These are phyloP conservation scores for Archocentrus centrarchus DNA, from an alignment of 2,113 vertebrate species.

Conservation along the genomic window DNA sequence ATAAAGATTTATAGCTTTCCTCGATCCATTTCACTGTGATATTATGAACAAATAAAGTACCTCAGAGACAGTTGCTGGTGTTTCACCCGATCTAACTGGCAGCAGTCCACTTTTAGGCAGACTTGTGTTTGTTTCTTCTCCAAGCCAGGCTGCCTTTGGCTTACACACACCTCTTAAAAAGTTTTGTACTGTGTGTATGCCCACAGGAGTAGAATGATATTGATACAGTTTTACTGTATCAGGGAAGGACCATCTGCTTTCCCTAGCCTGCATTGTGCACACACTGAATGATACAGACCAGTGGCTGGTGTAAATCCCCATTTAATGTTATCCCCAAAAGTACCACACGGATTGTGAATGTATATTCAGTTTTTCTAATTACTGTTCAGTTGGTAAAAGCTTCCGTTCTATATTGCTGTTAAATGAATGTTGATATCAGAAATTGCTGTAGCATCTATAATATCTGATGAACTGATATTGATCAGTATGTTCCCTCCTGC, in stretches of 20 bases:
- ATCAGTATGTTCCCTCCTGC: conserved; percentile 19
- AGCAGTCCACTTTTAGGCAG: conserved; percentile 9
- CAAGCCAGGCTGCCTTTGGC: conserved; percentile 15
- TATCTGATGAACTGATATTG: conserved; percentile 26
- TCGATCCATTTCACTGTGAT: conserved; percentile 23
- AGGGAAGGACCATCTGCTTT: not conserved
- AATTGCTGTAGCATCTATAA: conserved; percentile 23
- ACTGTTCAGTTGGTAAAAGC: conserved; percentile 10
- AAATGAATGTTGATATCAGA: conserved; percentile 26
- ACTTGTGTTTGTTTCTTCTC: conserved; percentile 5
- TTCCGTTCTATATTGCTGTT: conserved; percentile 12
- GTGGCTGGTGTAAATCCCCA: not conserved
- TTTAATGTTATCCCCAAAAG: not conserved
- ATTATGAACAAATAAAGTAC: conserved; percentile 24
- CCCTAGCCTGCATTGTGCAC: not conserved
- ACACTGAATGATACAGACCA: not conserved
- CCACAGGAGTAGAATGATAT: not conserved
- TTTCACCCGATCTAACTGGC: conserved; percentile 35
- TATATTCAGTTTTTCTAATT: conserved; percentile 18
- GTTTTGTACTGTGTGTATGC: not conserved
- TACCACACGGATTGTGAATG: not conserved
- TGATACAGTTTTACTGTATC: conserved; percentile 2
- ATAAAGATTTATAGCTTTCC: conserved; percentile 36
- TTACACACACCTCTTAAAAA: conserved; percentile 7
- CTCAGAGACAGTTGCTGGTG: conserved; percentile 26